Conservation (phyloP, 2,797 vertebrate genomes). For the Characodon lateralis region DNA sequence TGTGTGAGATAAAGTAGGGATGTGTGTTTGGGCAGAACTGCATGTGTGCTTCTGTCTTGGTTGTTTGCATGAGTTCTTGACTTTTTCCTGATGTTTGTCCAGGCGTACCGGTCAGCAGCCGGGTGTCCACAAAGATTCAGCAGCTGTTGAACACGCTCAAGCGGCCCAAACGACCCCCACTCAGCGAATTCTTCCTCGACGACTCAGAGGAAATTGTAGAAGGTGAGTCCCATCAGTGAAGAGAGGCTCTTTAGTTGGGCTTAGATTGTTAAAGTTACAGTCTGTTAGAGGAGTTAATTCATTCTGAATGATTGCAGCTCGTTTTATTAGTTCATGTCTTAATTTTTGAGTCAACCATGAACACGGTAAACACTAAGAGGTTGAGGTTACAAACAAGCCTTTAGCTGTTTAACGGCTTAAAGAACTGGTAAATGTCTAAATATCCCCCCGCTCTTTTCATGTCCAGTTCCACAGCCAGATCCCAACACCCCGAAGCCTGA, state of each 20-base stretch:
- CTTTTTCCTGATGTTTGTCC: slow-evolving; percentile 52
- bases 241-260: background rate
- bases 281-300: background rate
- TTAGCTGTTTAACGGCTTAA: background rate
- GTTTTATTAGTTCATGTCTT: background rate
- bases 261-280: background rate
- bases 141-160: slow-evolving; percentile 97
- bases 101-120: slow-evolving; percentile 96
- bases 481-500: slow-evolving; percentile 96
- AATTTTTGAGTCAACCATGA: background rate
- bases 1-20: slow-evolving; percentile 26
- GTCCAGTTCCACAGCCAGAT: slow-evolving; percentile 91
- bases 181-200: slow-evolving; percentile 97
- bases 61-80: slow-evolving; percentile 43
- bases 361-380: background rate
- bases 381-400: background rate
- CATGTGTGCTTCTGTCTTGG: slow-evolving; percentile 42
- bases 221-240: slow-evolving; percentile 78
- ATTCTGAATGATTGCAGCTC: background rate
- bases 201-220: slow-evolving; percentile 98
- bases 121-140: slow-evolving; percentile 98
- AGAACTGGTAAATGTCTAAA: background rate
- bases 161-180: slow-evolving; percentile 94
- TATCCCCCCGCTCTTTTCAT: slow-evolving; percentile 1
- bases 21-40: slow-evolving; percentile 45